phyloP scores from a whole-genome alignment of 64 coral and sea anemone genomes.

The Montipora capricornis region DNA sequence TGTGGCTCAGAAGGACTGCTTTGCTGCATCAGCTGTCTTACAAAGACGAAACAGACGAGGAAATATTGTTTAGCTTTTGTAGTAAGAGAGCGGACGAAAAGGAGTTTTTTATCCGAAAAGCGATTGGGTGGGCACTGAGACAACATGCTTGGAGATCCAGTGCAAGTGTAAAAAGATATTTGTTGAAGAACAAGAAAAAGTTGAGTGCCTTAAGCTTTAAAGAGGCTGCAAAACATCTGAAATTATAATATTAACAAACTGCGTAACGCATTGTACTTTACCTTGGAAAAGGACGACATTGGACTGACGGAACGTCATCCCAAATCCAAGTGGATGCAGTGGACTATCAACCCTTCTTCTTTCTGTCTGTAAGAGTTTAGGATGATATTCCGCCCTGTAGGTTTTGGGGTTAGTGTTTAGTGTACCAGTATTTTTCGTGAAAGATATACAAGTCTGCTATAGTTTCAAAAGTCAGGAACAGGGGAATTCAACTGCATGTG shows the following conservation, averaged over 20 bases:
- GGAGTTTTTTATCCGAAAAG: conserved; percentile 98
- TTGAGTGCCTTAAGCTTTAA: conserved; percentile 87
- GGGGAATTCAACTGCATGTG: too few species aligned
- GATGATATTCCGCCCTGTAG: too few species aligned
- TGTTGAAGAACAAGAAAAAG: conserved; percentile 71
- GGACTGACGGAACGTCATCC: too few species aligned
- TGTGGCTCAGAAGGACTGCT: conserved; percentile 94
- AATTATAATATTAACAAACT: neutral
- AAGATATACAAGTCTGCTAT: too few species aligned
- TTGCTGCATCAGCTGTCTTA: conserved; percentile 91
- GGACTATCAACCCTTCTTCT: too few species aligned
- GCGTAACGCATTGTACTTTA: neutral
- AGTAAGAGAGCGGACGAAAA: conserved; percentile 76
- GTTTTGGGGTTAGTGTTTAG: too few species aligned
- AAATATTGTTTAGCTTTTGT: conserved; percentile 90
- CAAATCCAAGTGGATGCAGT: too few species aligned
- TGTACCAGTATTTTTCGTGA: too few species aligned
- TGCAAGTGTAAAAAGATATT: conserved; percentile 76
- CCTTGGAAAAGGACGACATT: too few species aligned
- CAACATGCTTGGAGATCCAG: conserved; percentile 66
- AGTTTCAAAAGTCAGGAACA: too few species aligned
- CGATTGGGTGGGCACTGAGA: conserved; percentile 93
- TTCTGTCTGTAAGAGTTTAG: too few species aligned
- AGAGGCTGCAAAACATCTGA: conserved; percentile 80
- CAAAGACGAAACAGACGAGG: conserved; percentile 83